Conservation (phyloP, 2,113 vertebrate genomes). For the Tiliqua scincoides region DNA sequence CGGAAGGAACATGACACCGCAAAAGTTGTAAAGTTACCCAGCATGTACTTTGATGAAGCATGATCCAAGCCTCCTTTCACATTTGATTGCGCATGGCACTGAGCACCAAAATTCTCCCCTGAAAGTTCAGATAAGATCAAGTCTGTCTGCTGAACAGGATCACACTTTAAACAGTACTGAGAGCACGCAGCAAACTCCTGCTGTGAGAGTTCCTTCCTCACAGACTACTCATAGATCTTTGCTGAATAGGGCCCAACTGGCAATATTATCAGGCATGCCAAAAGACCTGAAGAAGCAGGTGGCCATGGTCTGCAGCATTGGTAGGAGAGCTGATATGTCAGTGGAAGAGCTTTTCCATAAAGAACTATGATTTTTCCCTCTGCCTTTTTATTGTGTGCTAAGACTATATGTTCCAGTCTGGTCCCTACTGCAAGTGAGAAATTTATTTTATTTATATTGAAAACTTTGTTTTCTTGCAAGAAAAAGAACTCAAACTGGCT, state of each 20-base stretch:
- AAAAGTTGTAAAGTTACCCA: constrained; percentile 63
- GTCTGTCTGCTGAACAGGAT: background rate
- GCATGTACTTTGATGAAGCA: constrained; percentile 34
- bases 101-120: constrained; percentile 1
- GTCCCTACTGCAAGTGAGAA: too few relatives aligned
- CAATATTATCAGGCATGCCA: background rate
- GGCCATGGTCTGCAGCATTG: too few relatives aligned
- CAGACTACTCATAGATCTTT: background rate
- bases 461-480: too few relatives aligned
- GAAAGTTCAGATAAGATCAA: background rate
- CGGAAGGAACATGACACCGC: constrained; percentile 70
- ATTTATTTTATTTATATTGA: too few relatives aligned
- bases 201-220: background rate
- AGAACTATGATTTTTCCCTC: background rate
- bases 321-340: background rate
- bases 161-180: background rate
- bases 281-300: background rate
- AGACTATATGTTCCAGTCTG: too few relatives aligned
- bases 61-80: constrained; percentile 21
- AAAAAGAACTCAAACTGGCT: too few relatives aligned
- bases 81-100: background rate
- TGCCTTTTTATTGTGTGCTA: background rate
- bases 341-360: background rate
- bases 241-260: background rate
- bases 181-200: background rate